Evolutionary conservation across 2,113 vertebrate species (phyloP), one percentile per base, ranked within the genome.

Genomic region (Leucopsar rothschildi): DNA sequence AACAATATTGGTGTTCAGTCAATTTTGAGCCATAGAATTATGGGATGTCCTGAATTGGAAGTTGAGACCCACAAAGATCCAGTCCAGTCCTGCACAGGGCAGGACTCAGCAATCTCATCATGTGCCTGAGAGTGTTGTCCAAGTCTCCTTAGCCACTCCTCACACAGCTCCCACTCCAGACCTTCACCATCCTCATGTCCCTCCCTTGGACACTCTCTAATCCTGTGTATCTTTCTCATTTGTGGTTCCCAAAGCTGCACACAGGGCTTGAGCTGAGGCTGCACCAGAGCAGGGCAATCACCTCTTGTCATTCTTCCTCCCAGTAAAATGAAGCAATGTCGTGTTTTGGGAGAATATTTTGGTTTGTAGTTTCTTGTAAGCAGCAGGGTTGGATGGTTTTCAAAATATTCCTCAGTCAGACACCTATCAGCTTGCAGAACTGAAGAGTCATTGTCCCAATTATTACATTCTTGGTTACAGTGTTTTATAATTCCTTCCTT

Each of bases 401-500:
- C 59, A 37, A 61, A 77, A 28, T 61, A 47, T 31, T 72, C 70
- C 61, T 86, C 11, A 56, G 33, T 44, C 25, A 65, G 31, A 25
- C 55, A 39, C 12, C 8, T 72, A 33, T 50, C 42, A 86, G 25
- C 72, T 78, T 33, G 16, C 14, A 86, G 44, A 72, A 28, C 21
- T 82, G 15, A 27, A 24, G 23, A 71, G 21, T 57, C 18, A 15
- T 82, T 79, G 19, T 37, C 21, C 59, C 22, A 13, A 31, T 73
- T 78, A 60, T n/a, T 71, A 49, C 78, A 66, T 63, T 40, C 11
- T 70, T 24, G 3, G 24, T 39, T 84, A 44, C 10, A 70, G 0
- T 57, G 37, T 81, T 93, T 73, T 25, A 65, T 49, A 88, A 66
- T 65, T 59, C 18, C 27, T 82, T 85, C 50, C 27, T 85, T 78